Percentiles rank a stretch among this genome's conserved stretches.
Evolutionary conservation across 2,113 vertebrate species (phyloP).

Genomic region (Lamprotornis superbus): DNA sequence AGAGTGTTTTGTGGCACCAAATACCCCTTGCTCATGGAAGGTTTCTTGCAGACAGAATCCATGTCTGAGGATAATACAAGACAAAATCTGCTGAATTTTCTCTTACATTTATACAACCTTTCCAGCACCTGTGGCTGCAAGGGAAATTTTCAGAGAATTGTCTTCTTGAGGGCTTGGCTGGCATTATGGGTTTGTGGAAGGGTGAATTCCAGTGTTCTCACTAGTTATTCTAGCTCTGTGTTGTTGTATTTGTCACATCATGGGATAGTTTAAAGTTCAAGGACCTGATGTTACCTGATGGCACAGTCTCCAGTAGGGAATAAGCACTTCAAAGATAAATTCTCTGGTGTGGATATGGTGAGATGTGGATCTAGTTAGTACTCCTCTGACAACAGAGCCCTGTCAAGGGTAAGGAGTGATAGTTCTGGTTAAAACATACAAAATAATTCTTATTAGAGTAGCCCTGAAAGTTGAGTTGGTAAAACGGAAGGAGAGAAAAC

Average conservation of each 20-base stretch:
- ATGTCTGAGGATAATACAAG: background rate
- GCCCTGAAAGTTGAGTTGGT: background rate
- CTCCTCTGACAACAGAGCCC: background rate
- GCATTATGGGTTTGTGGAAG: background rate
- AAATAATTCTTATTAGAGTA: background rate
- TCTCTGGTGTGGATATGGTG: background rate
- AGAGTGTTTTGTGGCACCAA: background rate
- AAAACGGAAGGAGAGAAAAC: background rate
- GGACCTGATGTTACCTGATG: background rate
- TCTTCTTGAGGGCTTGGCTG: background rate
- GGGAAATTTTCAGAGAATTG: background rate
- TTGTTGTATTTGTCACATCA: background rate
- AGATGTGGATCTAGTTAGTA: background rate
- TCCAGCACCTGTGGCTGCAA: background rate
- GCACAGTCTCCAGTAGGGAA: background rate
- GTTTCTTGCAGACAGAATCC: background rate
- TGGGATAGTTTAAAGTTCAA: background rate
- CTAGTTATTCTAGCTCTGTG: background rate
- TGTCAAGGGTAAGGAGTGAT: background rate
- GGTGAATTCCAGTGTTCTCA: background rate
- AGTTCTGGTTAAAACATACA: background rate
- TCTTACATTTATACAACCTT: background rate
- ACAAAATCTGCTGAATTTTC: background rate
- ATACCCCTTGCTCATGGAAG: background rate
- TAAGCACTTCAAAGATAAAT: background rate